A percentile compares a stretch with the other conserved stretches of the same genome.
Conservation (phyloP, 92 coral and sea anemone genomes). For the Paramuricea clavata region DNA sequence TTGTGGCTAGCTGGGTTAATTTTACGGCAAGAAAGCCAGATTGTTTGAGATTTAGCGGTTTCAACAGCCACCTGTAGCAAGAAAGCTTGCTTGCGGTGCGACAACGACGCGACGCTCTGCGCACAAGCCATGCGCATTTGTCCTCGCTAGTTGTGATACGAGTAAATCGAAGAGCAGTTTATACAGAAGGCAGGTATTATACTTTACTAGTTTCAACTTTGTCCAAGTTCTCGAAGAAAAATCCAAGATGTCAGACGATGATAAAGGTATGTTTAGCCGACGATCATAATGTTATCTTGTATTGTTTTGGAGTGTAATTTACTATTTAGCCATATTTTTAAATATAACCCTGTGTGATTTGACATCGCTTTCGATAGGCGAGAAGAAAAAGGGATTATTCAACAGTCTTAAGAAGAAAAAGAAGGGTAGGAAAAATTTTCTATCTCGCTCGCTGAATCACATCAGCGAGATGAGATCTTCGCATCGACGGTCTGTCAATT, state of each 20-base stretch:
- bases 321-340: neutral
- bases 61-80: constrained; percentile 36
- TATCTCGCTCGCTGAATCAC: constrained; percentile 92
- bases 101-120: constrained; percentile 46
- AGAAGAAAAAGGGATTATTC: constrained; percentile 89
- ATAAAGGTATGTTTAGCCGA: constrained; percentile 77
- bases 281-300: constrained; percentile 41
- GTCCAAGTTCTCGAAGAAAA: neutral
- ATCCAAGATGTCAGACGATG: constrained; percentile 96
- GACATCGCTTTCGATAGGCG: constrained; percentile 65
- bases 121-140: constrained; percentile 22
- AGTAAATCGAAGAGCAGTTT: neutral
- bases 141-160: neutral
- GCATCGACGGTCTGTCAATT: constrained; percentile 45
- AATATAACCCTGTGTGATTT: constrained; percentile 62
- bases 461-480: constrained; percentile 77
- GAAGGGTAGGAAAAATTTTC: constrained; percentile 86
- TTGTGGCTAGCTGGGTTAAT: neutral
- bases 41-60: neutral
- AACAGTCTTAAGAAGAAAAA: constrained; percentile 87
- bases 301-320: neutral
- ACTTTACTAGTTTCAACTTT: neutral
- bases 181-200: constrained; percentile 1
- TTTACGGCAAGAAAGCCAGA: neutral
- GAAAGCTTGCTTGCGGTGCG: constrained; percentile 36